phyloP scores from a whole-genome alignment of 2,797 vertebrate species.

The Bradypodion pumilum region DNA sequence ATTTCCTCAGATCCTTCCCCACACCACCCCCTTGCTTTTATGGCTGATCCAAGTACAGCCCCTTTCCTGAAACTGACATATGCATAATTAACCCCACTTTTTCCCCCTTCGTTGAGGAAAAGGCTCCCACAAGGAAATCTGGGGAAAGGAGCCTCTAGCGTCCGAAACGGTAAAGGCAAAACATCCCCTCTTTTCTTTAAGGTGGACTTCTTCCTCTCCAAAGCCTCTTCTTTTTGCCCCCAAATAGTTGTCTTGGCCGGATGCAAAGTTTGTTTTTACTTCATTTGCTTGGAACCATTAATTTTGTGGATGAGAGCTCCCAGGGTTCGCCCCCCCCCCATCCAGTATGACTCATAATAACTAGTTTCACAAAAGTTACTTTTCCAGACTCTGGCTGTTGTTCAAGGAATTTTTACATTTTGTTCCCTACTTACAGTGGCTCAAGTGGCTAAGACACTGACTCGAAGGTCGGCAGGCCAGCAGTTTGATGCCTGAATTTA shows the following conservation, averaged over 20 bases:
- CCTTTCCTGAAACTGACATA: constrained; percentile 83
- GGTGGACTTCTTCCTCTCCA: background rate
- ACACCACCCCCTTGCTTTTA: constrained; percentile 47
- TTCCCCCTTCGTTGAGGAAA: constrained; percentile 54
- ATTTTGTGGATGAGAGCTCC: too few species aligned
- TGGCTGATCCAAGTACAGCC: constrained; percentile 82
- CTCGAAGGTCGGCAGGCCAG: too few species aligned
- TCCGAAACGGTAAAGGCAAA: constrained; percentile 38
- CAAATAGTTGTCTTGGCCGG: background rate
- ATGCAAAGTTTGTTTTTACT: background rate
- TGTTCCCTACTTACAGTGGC: too few species aligned
- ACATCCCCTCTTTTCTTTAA: background rate
- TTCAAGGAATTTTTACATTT: background rate
- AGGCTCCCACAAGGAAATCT: constrained; percentile 52
- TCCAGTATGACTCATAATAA: too few species aligned
- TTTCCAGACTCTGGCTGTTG: background rate
- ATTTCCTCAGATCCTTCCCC: constrained; percentile 72
- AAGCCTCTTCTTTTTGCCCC: too few species aligned
- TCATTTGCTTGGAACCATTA: too few species aligned
- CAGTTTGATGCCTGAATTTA: too few species aligned
- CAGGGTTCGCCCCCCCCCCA: too few species aligned
- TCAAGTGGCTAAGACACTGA: too few species aligned
- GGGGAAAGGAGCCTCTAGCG: constrained; percentile 77
- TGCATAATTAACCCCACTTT: constrained; percentile 81
- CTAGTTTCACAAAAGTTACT: background rate